Conservation (phyloP, 2,888 invertebrate genomes). For the Machimus atricapillus region DNA sequence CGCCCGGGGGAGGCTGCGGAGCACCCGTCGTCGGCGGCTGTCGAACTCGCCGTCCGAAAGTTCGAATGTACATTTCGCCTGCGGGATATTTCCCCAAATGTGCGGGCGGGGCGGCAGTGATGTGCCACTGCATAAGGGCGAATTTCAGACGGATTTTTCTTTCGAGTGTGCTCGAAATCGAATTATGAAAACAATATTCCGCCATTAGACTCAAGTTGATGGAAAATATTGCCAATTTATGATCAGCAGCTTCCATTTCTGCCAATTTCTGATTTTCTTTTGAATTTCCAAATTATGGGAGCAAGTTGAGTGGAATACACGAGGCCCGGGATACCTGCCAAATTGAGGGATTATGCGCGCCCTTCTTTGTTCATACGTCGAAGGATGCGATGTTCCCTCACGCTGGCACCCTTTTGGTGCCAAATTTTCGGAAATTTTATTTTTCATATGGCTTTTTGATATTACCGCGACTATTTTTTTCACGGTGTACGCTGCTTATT, state of each 20-base stretch:
- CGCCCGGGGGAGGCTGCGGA: not conserved
- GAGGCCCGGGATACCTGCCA: not conserved
- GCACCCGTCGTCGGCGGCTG: not conserved
- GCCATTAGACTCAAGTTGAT: conserved; percentile 40
- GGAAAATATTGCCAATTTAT: conserved; percentile 42
- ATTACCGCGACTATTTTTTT: not conserved
- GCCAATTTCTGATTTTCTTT: conserved; percentile 28
- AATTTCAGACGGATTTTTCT: not conserved
- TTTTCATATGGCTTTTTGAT: not conserved
- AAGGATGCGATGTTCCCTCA: not conserved
- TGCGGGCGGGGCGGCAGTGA: not conserved
- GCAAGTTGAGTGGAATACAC: not conserved
- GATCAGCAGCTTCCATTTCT: conserved; percentile 35
- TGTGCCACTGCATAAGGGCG: not conserved
- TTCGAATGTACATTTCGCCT: not conserved
- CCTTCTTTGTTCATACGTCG: not conserved
- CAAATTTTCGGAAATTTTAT: not conserved
- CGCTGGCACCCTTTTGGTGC: not conserved
- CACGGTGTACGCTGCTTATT: not conserved
- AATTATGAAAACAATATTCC: conserved; percentile 42
- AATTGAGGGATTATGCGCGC: not conserved
- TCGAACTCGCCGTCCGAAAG: not conserved
- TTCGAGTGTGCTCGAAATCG: conserved; percentile 28
- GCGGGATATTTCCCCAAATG: not conserved
- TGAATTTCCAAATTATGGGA: not conserved